Evolutionary conservation across 53 echinoderm and acorn worm species (phyloP).

Genomic region (Echinometra lucunter): DNA sequence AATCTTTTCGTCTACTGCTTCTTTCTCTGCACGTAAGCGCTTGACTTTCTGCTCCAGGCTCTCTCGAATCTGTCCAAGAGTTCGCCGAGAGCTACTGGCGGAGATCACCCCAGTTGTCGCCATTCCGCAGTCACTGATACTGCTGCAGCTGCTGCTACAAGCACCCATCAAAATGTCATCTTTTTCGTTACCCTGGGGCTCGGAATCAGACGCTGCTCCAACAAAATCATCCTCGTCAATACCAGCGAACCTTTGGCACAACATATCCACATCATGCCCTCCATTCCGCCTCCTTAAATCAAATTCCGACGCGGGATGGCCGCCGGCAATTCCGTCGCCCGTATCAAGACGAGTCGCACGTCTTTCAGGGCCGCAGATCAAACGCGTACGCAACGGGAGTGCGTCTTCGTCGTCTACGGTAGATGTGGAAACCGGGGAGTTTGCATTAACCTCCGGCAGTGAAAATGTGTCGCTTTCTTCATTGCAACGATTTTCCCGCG

Average conservation of each 20-base stretch:
- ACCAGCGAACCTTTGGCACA: slow-evolving; percentile 33
- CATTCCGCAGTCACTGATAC: slow-evolving; percentile 40
- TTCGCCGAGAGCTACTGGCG: slow-evolving; percentile 56
- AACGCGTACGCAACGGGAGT: not conserved
- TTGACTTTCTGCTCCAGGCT: slow-evolving; percentile 92
- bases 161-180: slow-evolving; percentile 65
- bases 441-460: slow-evolving; percentile 44
- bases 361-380: not conserved
- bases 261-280: slow-evolving; percentile 34
- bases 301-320: not conserved
- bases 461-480: not conserved
- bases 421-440: not conserved
- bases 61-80: slow-evolving; percentile 81
- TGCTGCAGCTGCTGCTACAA: slow-evolving; percentile 63
- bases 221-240: slow-evolving; percentile 57
- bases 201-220: slow-evolving; percentile 39
- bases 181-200: slow-evolving; percentile 39
- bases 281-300: not conserved
- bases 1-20: slow-evolving; percentile 88
- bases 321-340: slow-evolving; percentile 13
- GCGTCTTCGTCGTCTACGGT: slow-evolving; percentile 1
- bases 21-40: slow-evolving; percentile 88
- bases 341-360: not conserved
- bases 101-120: not conserved
- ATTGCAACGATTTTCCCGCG: not conserved